Evolutionary conservation across 2,797 vertebrate genomes (phyloP).

Genomic region (Paratrypauchen microcephalus): DNA sequence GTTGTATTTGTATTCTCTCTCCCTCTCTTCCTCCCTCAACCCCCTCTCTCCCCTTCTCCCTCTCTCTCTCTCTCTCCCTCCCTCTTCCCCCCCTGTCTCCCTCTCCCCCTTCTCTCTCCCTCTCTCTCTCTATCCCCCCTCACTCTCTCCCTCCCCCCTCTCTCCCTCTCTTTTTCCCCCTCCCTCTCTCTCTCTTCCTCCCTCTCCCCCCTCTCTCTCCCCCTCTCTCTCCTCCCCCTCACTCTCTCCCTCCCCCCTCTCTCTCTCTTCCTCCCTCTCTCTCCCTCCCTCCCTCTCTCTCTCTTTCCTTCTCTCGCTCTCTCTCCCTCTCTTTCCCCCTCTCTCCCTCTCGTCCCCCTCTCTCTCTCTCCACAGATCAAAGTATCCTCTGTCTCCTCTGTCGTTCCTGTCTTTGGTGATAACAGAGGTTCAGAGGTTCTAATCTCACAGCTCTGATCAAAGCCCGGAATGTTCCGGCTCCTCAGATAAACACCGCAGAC

Average conservation of each 20-base stretch:
- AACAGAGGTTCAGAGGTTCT: not conserved
- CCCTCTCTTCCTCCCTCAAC: not conserved
- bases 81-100: not conserved
- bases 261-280: not conserved
- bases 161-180: too few relatives aligned
- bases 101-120: too few relatives aligned
- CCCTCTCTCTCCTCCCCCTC: not conserved
- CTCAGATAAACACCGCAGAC: constrained; percentile 50
- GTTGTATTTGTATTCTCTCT: not conserved
- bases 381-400: not conserved
- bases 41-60: too few relatives aligned
- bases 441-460: constrained; percentile 69
- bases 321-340: constrained; percentile 58
- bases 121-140: constrained; percentile 4
- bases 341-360: not conserved
- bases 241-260: not conserved
- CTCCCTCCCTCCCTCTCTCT: not conserved
- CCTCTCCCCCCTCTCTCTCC: not conserved
- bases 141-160: constrained; percentile 44
- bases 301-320: accelerated
- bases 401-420: not conserved
- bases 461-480: constrained; percentile 77
- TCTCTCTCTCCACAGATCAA: not conserved
- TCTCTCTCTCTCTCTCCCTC: not conserved
- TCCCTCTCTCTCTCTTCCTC: too few relatives aligned